Conservation (phyloP, 2,113 vertebrate genomes). For the Sorex fumeus region DNA sequence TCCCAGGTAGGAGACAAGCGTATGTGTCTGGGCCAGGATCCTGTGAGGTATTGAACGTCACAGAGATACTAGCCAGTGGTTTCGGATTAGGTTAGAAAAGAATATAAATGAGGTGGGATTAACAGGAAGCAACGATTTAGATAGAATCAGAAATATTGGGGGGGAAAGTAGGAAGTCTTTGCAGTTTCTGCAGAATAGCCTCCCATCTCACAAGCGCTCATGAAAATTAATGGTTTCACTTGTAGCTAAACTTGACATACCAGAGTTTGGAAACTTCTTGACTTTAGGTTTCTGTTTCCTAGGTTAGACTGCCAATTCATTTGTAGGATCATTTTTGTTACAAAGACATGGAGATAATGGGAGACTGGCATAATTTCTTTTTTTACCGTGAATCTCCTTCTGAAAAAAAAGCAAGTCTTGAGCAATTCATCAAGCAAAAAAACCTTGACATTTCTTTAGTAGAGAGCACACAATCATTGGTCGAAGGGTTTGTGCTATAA, state of each 20-base stretch:
- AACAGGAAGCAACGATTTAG: neutral
- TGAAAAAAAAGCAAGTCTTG: neutral
- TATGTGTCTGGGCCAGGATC: too few relatives aligned
- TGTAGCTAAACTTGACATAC: neutral
- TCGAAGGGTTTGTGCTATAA: neutral
- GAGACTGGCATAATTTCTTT: conserved; percentile 49
- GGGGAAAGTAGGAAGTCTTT: conserved; percentile 18
- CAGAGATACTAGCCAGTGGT: neutral
- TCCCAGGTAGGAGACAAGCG: neutral
- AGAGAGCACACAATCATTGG: neutral
- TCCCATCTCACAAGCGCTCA: neutral
- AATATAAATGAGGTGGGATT: conserved; percentile 14
- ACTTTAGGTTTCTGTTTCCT: neutral
- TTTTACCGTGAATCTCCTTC: conserved; percentile 45
- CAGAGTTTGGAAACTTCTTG: neutral
- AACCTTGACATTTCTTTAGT: neutral
- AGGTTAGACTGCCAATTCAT: neutral
- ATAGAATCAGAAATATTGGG: conserved; percentile 6
- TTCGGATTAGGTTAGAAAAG: conserved; percentile 31
- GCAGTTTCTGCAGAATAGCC: neutral
- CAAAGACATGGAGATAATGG: neutral
- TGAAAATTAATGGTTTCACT: neutral
- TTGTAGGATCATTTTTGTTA: neutral
- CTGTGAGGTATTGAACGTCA: neutral
- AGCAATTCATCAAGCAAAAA: conserved; percentile 58